Percentiles rank a stretch among this genome's conserved stretches.
These are phyloP conservation scores for Rhea americana DNA, from an alignment of 2,113 vertebrate genomes.

Conservation along the genomic window DNA sequence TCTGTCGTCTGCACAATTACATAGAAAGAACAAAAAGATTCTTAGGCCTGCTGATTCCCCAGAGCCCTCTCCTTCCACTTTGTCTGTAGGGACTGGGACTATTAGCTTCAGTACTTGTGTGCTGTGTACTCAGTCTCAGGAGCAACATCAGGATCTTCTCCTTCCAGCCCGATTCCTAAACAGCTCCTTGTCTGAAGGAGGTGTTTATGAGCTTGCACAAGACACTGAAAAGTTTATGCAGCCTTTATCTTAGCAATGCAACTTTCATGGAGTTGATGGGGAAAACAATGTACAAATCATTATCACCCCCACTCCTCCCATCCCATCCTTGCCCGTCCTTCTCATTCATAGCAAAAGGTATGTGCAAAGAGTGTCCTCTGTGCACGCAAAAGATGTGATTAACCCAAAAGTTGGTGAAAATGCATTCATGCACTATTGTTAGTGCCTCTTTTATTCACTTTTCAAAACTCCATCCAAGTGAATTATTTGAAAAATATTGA, in stretches of 20 bases:
- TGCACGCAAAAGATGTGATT: neutral
- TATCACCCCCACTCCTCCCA: neutral
- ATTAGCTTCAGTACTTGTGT: neutral
- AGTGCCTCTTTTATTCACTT: neutral
- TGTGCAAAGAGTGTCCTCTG: neutral
- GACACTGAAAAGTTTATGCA: neutral
- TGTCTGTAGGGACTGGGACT: neutral
- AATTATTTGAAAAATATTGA: neutral
- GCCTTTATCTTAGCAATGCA: neutral
- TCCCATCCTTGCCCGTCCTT: neutral
- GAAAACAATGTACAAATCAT: neutral
- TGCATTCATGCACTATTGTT: neutral
- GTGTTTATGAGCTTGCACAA: neutral
- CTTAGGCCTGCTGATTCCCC: neutral
- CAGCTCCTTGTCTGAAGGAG: neutral
- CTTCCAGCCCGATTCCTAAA: neutral
- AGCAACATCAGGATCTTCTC: neutral
- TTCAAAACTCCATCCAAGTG: neutral
- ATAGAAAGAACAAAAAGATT: neutral
- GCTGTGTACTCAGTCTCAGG: neutral
- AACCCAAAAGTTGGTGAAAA: neutral
- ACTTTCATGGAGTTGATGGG: neutral
- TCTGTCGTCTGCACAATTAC: neutral
- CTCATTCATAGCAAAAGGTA: neutral
- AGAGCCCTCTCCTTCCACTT: neutral